Conservation (phyloP, 2,888 invertebrate species). For the Heteromurus nitidus region DNA sequence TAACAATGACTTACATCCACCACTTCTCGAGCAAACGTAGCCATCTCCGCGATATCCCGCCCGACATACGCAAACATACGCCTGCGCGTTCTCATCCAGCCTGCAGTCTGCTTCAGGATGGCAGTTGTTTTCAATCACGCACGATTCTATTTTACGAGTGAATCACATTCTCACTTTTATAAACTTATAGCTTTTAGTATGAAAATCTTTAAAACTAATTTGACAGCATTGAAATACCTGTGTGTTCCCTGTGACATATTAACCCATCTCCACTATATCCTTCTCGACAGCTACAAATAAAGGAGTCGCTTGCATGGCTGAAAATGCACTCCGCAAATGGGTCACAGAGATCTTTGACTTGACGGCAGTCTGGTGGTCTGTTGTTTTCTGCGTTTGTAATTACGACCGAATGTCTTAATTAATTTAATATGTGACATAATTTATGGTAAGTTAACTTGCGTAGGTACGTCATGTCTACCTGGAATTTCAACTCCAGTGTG, state of each 20-base stretch:
- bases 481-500: constrained; percentile 60
- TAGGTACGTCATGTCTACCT: constrained; percentile 53
- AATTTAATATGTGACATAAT: too few species aligned
- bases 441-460: too few species aligned
- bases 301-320: constrained; percentile 72
- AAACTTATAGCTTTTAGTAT: not conserved
- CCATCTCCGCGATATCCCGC: constrained; percentile 79
- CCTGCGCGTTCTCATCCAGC: constrained; percentile 73
- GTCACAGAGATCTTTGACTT: constrained; percentile 75
- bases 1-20: constrained; percentile 45
- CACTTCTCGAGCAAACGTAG: constrained; percentile 73
- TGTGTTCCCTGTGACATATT: constrained; percentile 63
- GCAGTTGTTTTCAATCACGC: constrained; percentile 86
- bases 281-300: constrained; percentile 75
- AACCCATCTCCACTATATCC: constrained; percentile 78
- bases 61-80: constrained; percentile 78
- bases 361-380: constrained; percentile 65
- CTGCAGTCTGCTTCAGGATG: constrained; percentile 86
- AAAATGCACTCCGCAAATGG: constrained; percentile 75
- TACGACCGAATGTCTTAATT: too few species aligned
- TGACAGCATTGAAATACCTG: constrained; percentile 22
- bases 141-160: constrained; percentile 77
- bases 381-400: too few species aligned
- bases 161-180: not conserved
- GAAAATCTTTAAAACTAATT: not conserved